Base-by-base conservation (phyloP, 2,888 invertebrate species). In the Apamea monoglypha region DNA sequence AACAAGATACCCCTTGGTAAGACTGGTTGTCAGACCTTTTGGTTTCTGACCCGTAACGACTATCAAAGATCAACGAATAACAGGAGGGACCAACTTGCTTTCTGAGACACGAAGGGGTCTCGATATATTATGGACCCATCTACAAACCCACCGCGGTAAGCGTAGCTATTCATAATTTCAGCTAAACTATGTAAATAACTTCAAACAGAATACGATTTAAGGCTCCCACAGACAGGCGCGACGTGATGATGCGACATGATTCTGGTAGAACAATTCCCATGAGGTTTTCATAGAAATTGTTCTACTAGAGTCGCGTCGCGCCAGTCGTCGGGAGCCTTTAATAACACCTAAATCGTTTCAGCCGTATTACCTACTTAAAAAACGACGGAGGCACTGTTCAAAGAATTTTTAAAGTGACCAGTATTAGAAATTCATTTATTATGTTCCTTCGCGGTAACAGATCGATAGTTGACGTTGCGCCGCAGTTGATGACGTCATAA, bases 371-470 rank as follows among this genome's bases (percentile, higher is more conserved):
- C 12, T 50, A 32, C 32, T 61, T 59, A 40, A 78, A 64, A 83
- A 66, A 29, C 56, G 2, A 36, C n/a, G 50, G 29, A 14, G 18
- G 16, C 1, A 36, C 36, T 70, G 21, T 82, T 82, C 84, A 74
- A 83, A 79, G 81, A 81, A 84, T 59, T 82, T 67, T 50, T 64
- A 67, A 66, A 78, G 66, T 74, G 76, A 74, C 75, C 47, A 67
- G 32, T 76, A 76, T 74, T 82, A 76, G 73, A 73, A 76, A 82
- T 84, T 84, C 73, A 74, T 82, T 79, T 79, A 68, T 81, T 73
- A 76, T 68, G 83, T 86, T 83, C 81, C 77, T 85, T 86, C 81
- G 81, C 40, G 68, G 86, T 86, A 85, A 73, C 83, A 77, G 59
- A 71, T 85, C 87, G 81, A 85, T 85, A 63, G 64, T 75, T 67